Evolutionary conservation across 2,113 vertebrate genomes (phyloP), one percentile per base, ranked within the genome.

Genomic region (Actenoides hombroni): DNA sequence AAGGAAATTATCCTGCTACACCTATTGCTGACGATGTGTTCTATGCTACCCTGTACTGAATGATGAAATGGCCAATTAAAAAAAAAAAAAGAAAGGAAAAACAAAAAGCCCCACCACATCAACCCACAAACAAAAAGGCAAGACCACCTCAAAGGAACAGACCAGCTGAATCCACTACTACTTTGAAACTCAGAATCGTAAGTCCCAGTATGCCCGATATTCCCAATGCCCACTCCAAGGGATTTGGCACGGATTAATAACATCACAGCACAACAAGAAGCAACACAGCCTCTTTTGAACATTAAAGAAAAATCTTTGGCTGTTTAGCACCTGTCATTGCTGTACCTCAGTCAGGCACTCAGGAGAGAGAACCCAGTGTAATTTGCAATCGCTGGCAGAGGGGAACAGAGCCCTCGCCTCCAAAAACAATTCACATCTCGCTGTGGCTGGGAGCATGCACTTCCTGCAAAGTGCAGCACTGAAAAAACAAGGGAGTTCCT

Each of bases 1-100:
- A 92, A 86, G 51, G 64, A 94, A 96, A 88, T 86, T 42, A 92
- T 14, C 39, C 80, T 91, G 37, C 70, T 77, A 74, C n/a, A 49
- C 46, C 76, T 83, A 63, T 5, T 86, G 94, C 95, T 92, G 80
- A 97, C 88, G 83, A 11, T 2, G 42, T 80, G 42, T 68, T 79
- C 82, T 76, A 12, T 28, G 40, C 16, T 61, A 85, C 59, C 19
- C 9, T 67, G 23, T 15, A 83, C 25, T 33, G n/a, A 94, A 86
- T 33, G 42, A 60, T 61, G 83, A 87, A 83, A 80, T 1, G 6
- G 42, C 12, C 53, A 87, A 75, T 33, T 44, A 16, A 64, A 86
- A 67, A 18, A 16, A 64, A 86, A 67, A 18, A 16, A 64, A 86
- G 61, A 3, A 16, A 24, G 16, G 15, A 12, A 28, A 17, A 12